These are phyloP conservation scores for Dreissena polymorpha DNA, from an alignment of 1,140 invertebrate species.

Conservation along the genomic window DNA sequence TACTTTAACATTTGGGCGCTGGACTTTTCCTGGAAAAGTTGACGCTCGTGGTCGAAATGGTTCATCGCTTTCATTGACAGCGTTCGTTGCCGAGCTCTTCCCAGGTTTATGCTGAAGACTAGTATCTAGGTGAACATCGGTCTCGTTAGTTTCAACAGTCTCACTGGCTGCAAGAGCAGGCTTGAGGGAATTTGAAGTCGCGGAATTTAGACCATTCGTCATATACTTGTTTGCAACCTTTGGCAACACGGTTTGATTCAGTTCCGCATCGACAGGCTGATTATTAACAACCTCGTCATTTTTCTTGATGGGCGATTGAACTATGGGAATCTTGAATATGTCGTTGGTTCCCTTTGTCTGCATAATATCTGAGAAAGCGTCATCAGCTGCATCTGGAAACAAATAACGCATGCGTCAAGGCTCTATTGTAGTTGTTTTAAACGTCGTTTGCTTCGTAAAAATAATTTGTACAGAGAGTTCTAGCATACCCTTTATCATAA, in stretches of 20 bases:
- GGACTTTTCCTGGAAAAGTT: slow-evolving; percentile 44
- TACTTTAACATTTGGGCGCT: slow-evolving; percentile 8
- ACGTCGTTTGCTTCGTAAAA: no score
- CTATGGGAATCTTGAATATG: slow-evolving; percentile 1
- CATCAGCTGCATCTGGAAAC: slow-evolving; percentile 14
- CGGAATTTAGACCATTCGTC: no score
- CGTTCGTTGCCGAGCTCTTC: slow-evolving; percentile 5
- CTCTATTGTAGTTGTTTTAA: no score
- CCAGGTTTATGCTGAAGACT: neutral
- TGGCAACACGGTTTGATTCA: no score
- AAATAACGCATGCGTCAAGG: neutral
- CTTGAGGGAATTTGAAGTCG: no score
- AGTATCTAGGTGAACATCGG: neutral
- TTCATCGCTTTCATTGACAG: neutral
- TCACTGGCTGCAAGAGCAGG: no score
- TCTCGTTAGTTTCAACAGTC: neutral
- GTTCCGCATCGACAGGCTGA: no score
- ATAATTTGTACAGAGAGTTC: no score
- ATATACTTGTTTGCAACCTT: no score
- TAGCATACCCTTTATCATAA: no score
- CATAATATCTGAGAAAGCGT: slow-evolving; percentile 25
- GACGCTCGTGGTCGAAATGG: slow-evolving; percentile 37
- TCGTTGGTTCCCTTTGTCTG: slow-evolving; percentile 38
- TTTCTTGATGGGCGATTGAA: slow-evolving; percentile 6
- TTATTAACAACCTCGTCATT: neutral